Evolutionary conservation across 2,113 vertebrate genomes (phyloP).

Genomic region (Myotis lucifugus): DNA sequence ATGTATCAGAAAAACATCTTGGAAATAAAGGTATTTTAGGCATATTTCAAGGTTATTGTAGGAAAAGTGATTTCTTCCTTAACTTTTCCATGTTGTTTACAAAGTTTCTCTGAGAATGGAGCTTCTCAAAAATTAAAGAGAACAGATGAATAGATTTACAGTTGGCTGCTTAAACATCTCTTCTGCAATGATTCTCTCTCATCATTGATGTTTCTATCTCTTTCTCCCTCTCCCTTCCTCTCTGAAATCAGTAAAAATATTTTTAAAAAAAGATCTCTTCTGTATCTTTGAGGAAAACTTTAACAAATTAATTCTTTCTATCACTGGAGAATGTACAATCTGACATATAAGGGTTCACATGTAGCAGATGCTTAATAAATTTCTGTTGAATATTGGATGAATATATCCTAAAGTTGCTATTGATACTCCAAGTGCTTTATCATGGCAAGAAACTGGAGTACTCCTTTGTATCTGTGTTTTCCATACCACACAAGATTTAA

Average conservation of each 20-base stretch:
- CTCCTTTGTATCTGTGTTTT: not conserved
- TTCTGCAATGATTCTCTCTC: not conserved
- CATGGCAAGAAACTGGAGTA: not conserved
- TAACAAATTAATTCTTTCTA: conserved; percentile 30
- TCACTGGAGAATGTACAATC: not conserved
- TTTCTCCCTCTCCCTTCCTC: too few species aligned
- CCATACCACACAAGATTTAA: not conserved
- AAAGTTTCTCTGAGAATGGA: not conserved
- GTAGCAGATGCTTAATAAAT: conserved; percentile 15
- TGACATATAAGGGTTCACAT: not conserved
- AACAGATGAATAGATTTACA: conserved; percentile 23
- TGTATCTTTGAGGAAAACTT: not conserved
- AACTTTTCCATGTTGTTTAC: conserved; percentile 4
- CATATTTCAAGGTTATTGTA: not conserved
- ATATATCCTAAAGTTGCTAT: not conserved
- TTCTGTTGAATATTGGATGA: conserved; percentile 43
- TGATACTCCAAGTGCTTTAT: not conserved
- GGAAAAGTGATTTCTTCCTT: conserved; percentile 32
- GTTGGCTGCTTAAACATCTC: not conserved
- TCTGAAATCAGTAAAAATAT: too few species aligned
- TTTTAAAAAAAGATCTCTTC: not conserved
- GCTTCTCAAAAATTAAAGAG: conserved; percentile 17
- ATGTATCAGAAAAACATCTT: not conserved
- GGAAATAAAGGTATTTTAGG: conserved; percentile 21
- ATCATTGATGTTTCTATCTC: too few species aligned